phyloP scores from a whole-genome alignment of 2,797 vertebrate species.

The Todus mexicanus region DNA sequence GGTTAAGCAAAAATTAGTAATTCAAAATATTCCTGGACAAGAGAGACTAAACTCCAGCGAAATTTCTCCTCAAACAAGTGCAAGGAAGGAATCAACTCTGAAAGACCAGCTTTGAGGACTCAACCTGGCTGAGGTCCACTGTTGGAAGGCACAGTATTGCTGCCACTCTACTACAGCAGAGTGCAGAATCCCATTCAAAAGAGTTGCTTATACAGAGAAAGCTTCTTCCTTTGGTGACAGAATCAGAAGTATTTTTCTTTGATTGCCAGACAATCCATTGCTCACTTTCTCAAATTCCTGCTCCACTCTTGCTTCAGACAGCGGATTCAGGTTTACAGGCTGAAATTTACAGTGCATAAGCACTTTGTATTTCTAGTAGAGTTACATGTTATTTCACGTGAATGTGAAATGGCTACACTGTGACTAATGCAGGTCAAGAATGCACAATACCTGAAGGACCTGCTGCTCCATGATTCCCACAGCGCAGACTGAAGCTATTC shows the following conservation, averaged over 20 bases:
- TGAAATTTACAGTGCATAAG: not conserved
- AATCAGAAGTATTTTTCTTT: not conserved
- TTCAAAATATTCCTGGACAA: not conserved
- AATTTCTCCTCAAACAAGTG: not conserved
- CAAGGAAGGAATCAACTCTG: not conserved
- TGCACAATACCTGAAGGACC: not conserved
- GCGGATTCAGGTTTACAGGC: not conserved
- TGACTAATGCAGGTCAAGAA: not conserved
- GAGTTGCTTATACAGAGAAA: not conserved
- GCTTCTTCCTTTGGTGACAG: not conserved
- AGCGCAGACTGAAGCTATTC: not conserved
- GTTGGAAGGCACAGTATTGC: not conserved
- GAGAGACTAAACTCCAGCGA: not conserved
- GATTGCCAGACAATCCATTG: not conserved
- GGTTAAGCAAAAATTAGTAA: not conserved
- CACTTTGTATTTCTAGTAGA: not conserved
- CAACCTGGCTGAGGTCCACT: not conserved
- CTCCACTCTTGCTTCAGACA: not conserved
- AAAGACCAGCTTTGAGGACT: not conserved
- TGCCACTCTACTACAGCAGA: not conserved
- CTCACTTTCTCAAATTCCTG: not conserved
- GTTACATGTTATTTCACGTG: not conserved
- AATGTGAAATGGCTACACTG: not conserved
- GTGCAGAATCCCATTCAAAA: not conserved
- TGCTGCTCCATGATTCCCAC: not conserved